A percentile compares a stretch with the other conserved stretches of the same genome.
Conservation (phyloP, 2,797 vertebrate species). For the Petrocephalus sullivani region DNA sequence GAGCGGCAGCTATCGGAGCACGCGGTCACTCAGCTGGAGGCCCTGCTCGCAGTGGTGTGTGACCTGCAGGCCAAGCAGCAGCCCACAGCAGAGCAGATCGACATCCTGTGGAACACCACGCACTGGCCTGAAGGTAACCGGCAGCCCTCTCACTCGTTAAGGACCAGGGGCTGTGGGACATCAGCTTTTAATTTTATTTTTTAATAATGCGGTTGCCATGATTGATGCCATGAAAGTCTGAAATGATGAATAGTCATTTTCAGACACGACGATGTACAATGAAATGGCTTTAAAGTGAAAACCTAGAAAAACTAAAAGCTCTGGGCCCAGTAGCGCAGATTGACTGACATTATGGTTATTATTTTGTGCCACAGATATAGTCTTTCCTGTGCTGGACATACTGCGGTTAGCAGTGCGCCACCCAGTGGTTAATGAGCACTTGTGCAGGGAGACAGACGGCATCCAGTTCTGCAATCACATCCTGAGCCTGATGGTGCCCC, state of each 20-base stretch:
- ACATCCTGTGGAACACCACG: constrained; percentile 81
- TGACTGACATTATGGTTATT: neutral
- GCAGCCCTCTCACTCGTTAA: too few species aligned
- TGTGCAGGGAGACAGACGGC: constrained; percentile 84
- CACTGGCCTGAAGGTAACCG: constrained; percentile 92
- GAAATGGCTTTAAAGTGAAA: neutral
- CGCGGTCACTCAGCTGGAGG: constrained; percentile 72
- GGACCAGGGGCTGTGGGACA: too few species aligned
- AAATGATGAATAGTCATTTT: neutral
- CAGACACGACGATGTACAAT: neutral
- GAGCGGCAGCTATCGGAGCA: constrained; percentile 80
- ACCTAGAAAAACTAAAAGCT: neutral
- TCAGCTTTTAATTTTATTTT: neutral
- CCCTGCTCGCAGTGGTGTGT: constrained; percentile 67
- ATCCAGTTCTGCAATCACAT: constrained; percentile 82
- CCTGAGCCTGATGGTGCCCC: constrained; percentile 77
- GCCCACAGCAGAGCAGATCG: constrained; percentile 75
- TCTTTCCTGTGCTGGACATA: constrained; percentile 94
- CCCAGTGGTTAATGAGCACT: constrained; percentile 82
- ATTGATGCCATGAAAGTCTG: neutral
- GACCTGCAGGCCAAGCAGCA: constrained; percentile 56
- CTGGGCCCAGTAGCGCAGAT: neutral
- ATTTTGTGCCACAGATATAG: constrained; percentile 71
- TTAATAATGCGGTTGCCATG: neutral
- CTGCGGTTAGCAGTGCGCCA: constrained; percentile 87